Conservation (phyloP, 2,888 invertebrate species). For the Unio pictorum region DNA sequence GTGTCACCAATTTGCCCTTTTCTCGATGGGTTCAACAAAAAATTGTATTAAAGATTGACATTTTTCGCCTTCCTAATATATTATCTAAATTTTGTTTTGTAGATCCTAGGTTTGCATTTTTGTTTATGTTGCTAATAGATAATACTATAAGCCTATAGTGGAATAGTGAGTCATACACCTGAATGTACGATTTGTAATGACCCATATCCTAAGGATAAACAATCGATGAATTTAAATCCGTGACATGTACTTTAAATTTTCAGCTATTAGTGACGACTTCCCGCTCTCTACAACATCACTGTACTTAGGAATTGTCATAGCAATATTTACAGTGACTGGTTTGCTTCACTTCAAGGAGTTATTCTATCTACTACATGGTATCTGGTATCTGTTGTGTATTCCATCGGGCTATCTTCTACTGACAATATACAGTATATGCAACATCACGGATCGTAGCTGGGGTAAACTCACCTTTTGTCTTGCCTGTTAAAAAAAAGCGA, state of each 20-base stretch:
- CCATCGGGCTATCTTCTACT: slow-evolving; percentile 64
- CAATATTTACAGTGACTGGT: slow-evolving; percentile 52
- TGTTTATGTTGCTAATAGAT: no score
- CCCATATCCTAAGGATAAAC: not conserved
- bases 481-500: no score
- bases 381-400: slow-evolving; percentile 64
- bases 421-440: slow-evolving; percentile 63
- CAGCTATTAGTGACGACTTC: slow-evolving; percentile 42
- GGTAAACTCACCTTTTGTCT: slow-evolving; percentile 41
- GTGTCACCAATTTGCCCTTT: no score
- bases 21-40: no score
- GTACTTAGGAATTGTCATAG: slow-evolving; percentile 49
- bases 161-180: no score
- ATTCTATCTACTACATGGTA: slow-evolving; percentile 58
- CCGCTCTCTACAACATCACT: slow-evolving; percentile 56
- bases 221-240: not conserved
- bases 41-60: no score
- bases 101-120: no score
- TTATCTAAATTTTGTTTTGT: no score
- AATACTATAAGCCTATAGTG: no score
- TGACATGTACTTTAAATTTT: not conserved
- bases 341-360: slow-evolving; percentile 58
- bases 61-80: no score
- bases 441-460: slow-evolving; percentile 67
- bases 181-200: no score